A percentile compares a stretch with the other conserved stretches of the same genome.
Evolutionary conservation across 2,888 invertebrate genomes (phyloP).

Genomic region (Hirtodrosophila confusa): DNA sequence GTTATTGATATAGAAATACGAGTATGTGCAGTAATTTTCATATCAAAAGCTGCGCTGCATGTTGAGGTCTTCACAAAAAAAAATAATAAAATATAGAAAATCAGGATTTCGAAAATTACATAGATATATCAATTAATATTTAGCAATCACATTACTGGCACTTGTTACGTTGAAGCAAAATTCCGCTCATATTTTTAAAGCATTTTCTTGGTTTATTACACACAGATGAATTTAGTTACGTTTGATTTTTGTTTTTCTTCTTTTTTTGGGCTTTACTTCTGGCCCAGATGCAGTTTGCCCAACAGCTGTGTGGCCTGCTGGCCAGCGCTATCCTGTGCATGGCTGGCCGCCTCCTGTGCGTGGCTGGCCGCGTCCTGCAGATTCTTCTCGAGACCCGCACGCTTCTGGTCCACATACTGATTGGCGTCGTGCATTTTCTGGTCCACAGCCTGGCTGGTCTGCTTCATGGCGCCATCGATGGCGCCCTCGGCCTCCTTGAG

Average conservation of each 20-base stretch:
- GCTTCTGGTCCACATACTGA: slow-evolving; percentile 87
- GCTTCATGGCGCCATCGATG: slow-evolving; percentile 86
- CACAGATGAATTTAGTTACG: slow-evolving; percentile 47
- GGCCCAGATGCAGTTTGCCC: slow-evolving; percentile 82
- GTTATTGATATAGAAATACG: slow-evolving; percentile 8
- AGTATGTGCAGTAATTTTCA: slow-evolving; percentile 44
- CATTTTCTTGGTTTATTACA: slow-evolving; percentile 48
- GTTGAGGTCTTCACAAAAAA: slow-evolving; percentile 14
- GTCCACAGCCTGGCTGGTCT: slow-evolving; percentile 86
- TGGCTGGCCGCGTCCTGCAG: slow-evolving; percentile 80
- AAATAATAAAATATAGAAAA: slow-evolving; percentile 51
- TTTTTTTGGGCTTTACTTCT: slow-evolving; percentile 45
- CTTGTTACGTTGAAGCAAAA: slow-evolving; percentile 77
- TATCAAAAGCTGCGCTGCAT: slow-evolving; percentile 58
- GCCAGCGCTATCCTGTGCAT: slow-evolving; percentile 69
- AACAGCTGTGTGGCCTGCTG: slow-evolving; percentile 82
- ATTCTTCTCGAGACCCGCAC: slow-evolving; percentile 83
- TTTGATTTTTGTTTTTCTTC: slow-evolving; percentile 25
- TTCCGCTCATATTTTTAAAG: slow-evolving; percentile 51
- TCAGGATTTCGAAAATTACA: not conserved
- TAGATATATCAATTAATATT: slow-evolving; percentile 51
- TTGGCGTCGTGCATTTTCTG: slow-evolving; percentile 87
- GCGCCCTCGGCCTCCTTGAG: slow-evolving; percentile 85
- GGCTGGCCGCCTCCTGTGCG: slow-evolving; percentile 59
- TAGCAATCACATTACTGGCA: slow-evolving; percentile 78